These are phyloP conservation scores for Mormoops blainvillei DNA, from an alignment of 2,113 vertebrate species.

Conservation along the genomic window DNA sequence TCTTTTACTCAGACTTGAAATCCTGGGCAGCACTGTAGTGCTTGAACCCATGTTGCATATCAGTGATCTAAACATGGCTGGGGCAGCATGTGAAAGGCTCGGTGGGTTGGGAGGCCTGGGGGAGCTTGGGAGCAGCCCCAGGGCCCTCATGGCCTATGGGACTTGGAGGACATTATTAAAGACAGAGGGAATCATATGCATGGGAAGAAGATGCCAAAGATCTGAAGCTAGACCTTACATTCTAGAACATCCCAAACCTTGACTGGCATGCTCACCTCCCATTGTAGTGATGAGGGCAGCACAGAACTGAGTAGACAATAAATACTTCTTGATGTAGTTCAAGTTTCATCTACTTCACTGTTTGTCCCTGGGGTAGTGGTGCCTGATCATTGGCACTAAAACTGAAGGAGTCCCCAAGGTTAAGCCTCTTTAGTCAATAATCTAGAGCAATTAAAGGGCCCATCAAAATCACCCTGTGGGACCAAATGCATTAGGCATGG, in stretches of 20 bases:
- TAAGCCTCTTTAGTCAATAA: neutral
- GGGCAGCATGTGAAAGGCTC: neutral
- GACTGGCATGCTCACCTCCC: neutral
- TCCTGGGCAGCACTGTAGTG: neutral
- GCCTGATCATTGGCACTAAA: neutral
- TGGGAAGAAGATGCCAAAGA: neutral
- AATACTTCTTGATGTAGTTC: neutral
- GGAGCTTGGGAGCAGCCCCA: neutral
- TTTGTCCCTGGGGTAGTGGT: neutral
- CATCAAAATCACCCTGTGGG: neutral
- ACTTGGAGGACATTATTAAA: neutral
- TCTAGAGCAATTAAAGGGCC: neutral
- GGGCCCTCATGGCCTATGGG: neutral
- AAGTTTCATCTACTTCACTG: neutral
- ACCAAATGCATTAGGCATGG: neutral
- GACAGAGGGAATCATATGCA: neutral
- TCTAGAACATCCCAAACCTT: neutral
- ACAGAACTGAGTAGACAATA: neutral
- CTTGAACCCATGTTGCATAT: accelerated
- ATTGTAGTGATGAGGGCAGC: neutral
- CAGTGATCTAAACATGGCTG: neutral
- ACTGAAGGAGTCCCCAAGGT: neutral
- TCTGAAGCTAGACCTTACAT: neutral
- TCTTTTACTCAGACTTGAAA: neutral
- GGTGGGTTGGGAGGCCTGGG: neutral